Evolutionary conservation across 1,140 invertebrate species (phyloP), one percentile per base, ranked within the genome.

Genomic region (Periplaneta americana): DNA sequence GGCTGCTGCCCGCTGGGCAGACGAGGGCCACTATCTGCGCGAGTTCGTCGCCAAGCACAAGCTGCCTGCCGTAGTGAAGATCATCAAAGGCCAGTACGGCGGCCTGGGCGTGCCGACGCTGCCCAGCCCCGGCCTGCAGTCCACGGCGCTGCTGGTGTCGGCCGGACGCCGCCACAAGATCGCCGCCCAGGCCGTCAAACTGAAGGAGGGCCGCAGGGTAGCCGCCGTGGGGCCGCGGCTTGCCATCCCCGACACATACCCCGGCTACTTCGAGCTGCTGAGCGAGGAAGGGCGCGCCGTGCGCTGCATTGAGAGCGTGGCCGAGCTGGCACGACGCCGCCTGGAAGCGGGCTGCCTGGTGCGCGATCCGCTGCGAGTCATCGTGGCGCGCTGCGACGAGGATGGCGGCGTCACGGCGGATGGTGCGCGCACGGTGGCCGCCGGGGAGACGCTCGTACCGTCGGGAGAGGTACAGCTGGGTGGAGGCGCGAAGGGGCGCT

Each of bases 201-300:
- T 97, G 85, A 96, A 97, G 87, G 96, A 98, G 87, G 94, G 95
- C 0, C 88, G 91, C 31, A 90, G 93, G 83, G 92, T 94, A 84
- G 94, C 95, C 33, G 94, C 92, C 82, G 91, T 95, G 0, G 95
- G 96, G 15, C 95, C 95, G 0, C 92, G 95, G 85, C 89, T 98
- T 66, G 93, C 96, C 75, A 98, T 98, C 78, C 97, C 97, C 0
- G 94, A 98, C 82, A 93, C 94, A 11, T 98, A 97, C 87, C 91
- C 94, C 82, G 97, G 97, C 10, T 98, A 96, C 89, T 98, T 98
- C 87, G 97, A 98, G 89, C 92, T 98, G 37, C 89, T 98, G 34
- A 98, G 96, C 86, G 97, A 98, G 88, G 97, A 98, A 86, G 97
- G 97, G 0, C 91, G 95, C 84, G 95, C 96, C 22, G 95, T 97